Base-by-base conservation (phyloP, 2,797 vertebrate species). In the Dicrostonyx torquatus region DNA sequence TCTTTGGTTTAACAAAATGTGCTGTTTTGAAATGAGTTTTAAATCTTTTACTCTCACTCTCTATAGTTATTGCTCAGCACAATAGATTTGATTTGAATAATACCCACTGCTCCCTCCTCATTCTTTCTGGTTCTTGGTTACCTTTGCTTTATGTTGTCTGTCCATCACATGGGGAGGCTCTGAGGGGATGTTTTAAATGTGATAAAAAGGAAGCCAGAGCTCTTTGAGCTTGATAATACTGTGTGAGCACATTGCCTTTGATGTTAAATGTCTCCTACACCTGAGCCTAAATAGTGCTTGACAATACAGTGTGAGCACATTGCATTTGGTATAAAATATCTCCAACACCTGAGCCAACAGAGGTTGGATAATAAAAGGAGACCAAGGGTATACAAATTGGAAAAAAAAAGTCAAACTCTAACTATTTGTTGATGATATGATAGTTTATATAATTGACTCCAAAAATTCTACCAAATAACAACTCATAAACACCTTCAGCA, bases 11-110 rank as follows among this genome's bases (percentile, higher is more conserved):
- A 78, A 92, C 40, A 84, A 85, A 89, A 84, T 70, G 17, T 55
- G 85, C 87, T 87, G n/a, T 83, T 97, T 90, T 82, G 50, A 90
- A 89, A 66, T 70, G 8, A 5, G 8, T 48, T 96, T 97, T 64
- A 86, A 95, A 72, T 22, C 8, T 91, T 91, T 89, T 87, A 68
- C 82, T 87, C 37, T 80, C 55, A 72, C 13, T 76, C 26, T 85
- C 31, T 34, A 2, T 45, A 85, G 45, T 96, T 86, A 90, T 90
- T 93, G 94, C 26, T 87, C 29, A 91, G 8, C 13, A 75, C 29
- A 83, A 78, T n/a, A 15, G 2, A 15, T 50, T 80, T 91, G 7
- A 64, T 40, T 82, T 94, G 40, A 96, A 68, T 77, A 80, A 50
- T 60, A 8, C 64, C 34, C 75, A 48, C 13, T 87, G 53, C 6